These are phyloP conservation scores for Arizona elegans DNA, from an alignment of 2,113 vertebrate species.

Conservation along the genomic window DNA sequence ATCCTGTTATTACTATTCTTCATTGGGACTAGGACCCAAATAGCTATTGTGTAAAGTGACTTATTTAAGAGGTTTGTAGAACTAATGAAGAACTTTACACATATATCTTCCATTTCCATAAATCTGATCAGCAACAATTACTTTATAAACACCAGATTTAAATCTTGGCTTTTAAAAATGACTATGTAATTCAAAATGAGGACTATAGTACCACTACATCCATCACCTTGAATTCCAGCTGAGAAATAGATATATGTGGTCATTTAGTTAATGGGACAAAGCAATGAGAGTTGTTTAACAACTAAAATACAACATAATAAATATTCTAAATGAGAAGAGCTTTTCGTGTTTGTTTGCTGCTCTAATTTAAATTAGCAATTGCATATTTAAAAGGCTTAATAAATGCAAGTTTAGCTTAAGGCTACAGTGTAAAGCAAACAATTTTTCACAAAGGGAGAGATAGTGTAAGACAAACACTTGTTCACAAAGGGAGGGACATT, in stretches of 20 bases:
- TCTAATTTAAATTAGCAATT: conserved; percentile 42
- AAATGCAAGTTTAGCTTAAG: conserved; percentile 25
- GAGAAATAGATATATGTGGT: conserved; percentile 19
- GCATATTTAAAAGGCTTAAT: conserved; percentile 36
- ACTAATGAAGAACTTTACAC: conserved; percentile 1
- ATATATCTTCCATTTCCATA: conserved; percentile 12
- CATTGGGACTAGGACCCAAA: background rate
- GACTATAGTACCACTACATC: conserved; percentile 27
- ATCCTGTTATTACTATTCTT: background rate
- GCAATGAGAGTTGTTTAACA: conserved; percentile 41
- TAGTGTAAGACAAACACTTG: background rate
- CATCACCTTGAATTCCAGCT: conserved; percentile 37
- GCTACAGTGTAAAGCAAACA: conserved; percentile 22
- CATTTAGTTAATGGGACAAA: conserved; percentile 42
- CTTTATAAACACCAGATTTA: conserved; percentile 26
- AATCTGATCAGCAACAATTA: conserved; percentile 14
- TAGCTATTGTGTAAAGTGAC: background rate
- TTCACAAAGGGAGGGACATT: background rate
- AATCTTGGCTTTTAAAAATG: conserved; percentile 42
- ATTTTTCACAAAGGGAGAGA: background rate
- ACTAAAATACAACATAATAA: conserved; percentile 25
- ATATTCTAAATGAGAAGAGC: conserved; percentile 34
- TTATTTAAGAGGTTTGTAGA: background rate
- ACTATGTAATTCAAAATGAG: conserved; percentile 43
- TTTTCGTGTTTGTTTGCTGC: conserved; percentile 45